These are phyloP conservation scores for Halcyon smyrnensis DNA, from an alignment of 2,797 vertebrate species.

Conservation along the genomic window DNA sequence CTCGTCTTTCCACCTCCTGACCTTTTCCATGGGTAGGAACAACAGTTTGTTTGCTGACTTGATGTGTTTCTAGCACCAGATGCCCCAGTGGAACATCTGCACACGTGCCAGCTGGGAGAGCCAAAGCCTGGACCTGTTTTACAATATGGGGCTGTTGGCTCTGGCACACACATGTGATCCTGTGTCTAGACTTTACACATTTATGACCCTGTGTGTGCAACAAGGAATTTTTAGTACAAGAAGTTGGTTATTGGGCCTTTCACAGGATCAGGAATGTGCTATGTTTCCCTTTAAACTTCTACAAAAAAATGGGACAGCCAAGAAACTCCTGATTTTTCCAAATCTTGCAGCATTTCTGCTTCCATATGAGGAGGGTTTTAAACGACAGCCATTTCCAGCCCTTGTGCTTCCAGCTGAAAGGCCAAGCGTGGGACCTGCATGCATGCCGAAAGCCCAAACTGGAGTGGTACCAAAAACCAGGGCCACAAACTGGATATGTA, in stretches of 20 bases:
- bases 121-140: background rate
- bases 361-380: background rate
- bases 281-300: background rate
- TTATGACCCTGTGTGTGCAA: background rate
- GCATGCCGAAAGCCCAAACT: background rate
- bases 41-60: background rate
- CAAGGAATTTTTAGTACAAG: background rate
- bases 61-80: background rate
- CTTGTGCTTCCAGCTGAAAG: background rate
- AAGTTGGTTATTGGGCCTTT: background rate
- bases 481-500: background rate
- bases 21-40: background rate
- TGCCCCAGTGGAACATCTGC: background rate
- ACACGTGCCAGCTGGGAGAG: rapidly evolving
- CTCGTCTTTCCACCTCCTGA: background rate
- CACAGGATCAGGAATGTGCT: background rate
- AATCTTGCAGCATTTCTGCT: background rate
- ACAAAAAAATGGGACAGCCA: rapidly evolving
- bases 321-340: background rate
- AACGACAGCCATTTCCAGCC: background rate
- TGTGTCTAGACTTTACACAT: background rate
- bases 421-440: rapidly evolving
- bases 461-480: background rate
- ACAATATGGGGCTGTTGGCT: background rate
- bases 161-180: background rate